Percentiles rank a stretch among this genome's conserved stretches.
These are phyloP conservation scores for Drosophila barbarae DNA, from an alignment of 2,888 invertebrate species.

Conservation along the genomic window DNA sequence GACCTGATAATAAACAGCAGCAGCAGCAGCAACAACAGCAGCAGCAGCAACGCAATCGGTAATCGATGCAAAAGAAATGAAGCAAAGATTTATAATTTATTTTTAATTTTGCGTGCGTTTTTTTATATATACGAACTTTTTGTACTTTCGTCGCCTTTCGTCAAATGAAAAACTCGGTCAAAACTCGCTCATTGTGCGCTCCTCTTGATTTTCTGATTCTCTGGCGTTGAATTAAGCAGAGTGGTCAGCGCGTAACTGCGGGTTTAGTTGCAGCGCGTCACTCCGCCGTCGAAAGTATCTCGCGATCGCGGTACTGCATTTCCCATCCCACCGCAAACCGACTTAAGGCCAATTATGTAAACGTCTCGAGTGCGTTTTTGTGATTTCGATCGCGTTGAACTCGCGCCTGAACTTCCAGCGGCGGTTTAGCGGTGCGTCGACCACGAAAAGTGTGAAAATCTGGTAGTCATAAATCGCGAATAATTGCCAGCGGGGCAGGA, in stretches of 20 bases:
- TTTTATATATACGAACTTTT: constrained; percentile 12
- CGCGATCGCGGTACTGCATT: constrained; percentile 23
- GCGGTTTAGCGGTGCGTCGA: constrained; percentile 16
- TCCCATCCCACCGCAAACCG: constrained; percentile 10
- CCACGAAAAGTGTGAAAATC: constrained; percentile 43
- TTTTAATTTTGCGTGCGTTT: constrained; percentile 57
- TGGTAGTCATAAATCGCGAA: constrained; percentile 16
- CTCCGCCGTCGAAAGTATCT: constrained; percentile 37
- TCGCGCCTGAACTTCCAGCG: constrained; percentile 19
- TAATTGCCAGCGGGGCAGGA: constrained; percentile 6
- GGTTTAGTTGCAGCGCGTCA: constrained; percentile 66
- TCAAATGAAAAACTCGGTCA: constrained; percentile 63
- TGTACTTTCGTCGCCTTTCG: constrained; percentile 39
- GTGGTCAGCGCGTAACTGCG: constrained; percentile 48
- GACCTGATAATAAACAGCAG: constrained; percentile 80
- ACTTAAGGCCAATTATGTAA: constrained; percentile 46
- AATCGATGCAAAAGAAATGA: constrained; percentile 72
- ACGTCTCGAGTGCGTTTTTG: constrained; percentile 43
- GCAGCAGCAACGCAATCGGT: constrained; percentile 67
- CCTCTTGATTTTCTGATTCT: constrained; percentile 34
- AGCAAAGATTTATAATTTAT: constrained; percentile 61
- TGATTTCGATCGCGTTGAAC: constrained; percentile 26
- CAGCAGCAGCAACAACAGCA: constrained; percentile 57
- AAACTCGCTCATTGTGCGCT: constrained; percentile 62
- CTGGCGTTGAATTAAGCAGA: constrained; percentile 27